A percentile compares a stretch with the other conserved stretches of the same genome.
Evolutionary conservation across 1,140 invertebrate species (phyloP).

Genomic region (Trachymyrmex septentrionalis): DNA sequence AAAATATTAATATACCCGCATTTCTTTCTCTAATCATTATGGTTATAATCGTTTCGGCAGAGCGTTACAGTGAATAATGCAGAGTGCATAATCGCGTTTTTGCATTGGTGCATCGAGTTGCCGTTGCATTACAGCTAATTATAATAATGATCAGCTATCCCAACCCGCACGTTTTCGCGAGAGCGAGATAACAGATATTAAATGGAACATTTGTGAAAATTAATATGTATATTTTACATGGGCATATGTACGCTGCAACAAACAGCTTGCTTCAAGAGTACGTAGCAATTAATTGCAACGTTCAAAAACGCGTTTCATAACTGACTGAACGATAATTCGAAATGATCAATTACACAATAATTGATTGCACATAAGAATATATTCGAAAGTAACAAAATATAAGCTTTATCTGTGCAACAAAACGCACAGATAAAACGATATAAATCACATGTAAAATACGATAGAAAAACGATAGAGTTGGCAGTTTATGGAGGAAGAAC

Average conservation of each 20-base stretch:
- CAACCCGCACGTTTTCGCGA: conserved; percentile 1
- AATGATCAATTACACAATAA: conserved; percentile 18
- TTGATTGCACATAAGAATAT: neutral
- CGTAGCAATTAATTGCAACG: conserved; percentile 16
- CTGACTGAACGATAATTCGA: conserved; percentile 3
- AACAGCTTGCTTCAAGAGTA: conserved; percentile 27
- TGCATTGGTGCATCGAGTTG: conserved; percentile 36
- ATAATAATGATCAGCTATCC: conserved; percentile 38
- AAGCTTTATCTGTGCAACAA: neutral
- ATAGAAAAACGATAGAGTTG: neutral
- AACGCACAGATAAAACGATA: neutral
- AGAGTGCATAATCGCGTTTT: conserved; percentile 33
- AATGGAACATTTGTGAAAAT: conserved; percentile 51
- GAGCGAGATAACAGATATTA: conserved; percentile 31
- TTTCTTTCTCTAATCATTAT: neutral
- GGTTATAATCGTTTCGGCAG: neutral
- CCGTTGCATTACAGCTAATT: conserved; percentile 49
- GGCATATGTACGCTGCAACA: neutral
- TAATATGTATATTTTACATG: conserved; percentile 46
- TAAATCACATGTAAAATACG: neutral
- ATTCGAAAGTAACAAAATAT: neutral
- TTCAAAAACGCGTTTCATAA: conserved; percentile 6
- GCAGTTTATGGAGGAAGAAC: neutral
- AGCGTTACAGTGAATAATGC: conserved; percentile 39
- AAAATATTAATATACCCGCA: too few relatives aligned